Percentiles rank a stretch among this genome's conserved stretches.
Evolutionary conservation across 2,888 invertebrate species (phyloP).

Genomic region (Acanthosepion lycidas): DNA sequence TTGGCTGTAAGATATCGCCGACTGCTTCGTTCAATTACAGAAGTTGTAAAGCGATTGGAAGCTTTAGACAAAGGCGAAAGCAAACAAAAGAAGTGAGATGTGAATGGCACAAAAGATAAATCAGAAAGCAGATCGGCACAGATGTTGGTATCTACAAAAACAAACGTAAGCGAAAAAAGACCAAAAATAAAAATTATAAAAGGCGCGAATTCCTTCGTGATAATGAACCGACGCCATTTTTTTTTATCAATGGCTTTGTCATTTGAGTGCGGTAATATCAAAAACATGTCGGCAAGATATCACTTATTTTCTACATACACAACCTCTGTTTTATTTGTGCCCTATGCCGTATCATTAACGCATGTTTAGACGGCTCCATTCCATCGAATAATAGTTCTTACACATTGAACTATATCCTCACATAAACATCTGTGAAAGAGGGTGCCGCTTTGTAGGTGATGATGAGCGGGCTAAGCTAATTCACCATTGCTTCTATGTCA

Average conservation of each 20-base stretch:
- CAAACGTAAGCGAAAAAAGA: not conserved
- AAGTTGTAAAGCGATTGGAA: constrained; percentile 15
- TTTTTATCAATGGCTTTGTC: constrained; percentile 20
- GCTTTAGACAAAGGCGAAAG: not conserved
- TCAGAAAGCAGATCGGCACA: not conserved
- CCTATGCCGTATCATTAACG: not conserved
- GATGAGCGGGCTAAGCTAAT: too few relatives aligned
- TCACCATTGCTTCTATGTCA: too few relatives aligned
- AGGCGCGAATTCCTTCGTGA: not conserved
- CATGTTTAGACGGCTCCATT: not conserved
- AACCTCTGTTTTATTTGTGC: not conserved
- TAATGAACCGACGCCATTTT: not conserved
- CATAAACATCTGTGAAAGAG: not conserved
- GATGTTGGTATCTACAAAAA: not conserved
- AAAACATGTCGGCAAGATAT: not conserved
- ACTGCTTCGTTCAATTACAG: not conserved
- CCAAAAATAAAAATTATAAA: not conserved
- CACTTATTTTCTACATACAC: not conserved
- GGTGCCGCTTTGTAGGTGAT: too few relatives aligned
- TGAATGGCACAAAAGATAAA: not conserved
- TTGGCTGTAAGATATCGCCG: not conserved
- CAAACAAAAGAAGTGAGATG: not conserved
- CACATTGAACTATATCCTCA: not conserved
- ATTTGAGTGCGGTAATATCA: not conserved
- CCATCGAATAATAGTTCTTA: not conserved